Evolutionary conservation across 1,140 invertebrate species (phyloP).

Genomic region (Condylostylus longicornis): DNA sequence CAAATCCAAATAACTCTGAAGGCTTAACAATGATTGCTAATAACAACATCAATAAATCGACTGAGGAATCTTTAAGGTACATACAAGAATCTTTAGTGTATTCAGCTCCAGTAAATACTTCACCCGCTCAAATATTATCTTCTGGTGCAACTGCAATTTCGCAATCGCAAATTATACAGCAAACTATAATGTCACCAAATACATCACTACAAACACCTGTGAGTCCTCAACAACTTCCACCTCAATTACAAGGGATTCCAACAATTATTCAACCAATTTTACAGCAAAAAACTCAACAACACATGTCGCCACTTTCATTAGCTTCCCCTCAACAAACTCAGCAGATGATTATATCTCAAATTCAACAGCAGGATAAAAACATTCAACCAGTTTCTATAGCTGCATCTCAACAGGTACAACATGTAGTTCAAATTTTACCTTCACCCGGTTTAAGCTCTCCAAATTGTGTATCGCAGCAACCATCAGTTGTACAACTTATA

Average conservation of each 20-base stretch:
- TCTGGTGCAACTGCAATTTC: conserved; percentile 14
- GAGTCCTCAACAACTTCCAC: conserved; percentile 1
- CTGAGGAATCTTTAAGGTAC: conserved; percentile 17
- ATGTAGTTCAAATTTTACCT: too few species aligned
- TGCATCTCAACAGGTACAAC: not conserved
- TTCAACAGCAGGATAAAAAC: not conserved
- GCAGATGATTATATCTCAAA: too few species aligned
- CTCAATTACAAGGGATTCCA: not conserved
- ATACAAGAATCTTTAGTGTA: conserved; percentile 11
- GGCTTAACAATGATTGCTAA: not conserved
- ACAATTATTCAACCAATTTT: conserved; percentile 2
- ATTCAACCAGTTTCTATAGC: not conserved
- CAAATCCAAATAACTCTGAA: conserved; percentile 3
- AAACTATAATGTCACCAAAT: conserved; percentile 8
- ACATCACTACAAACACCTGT: conserved; percentile 1
- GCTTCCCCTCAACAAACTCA: not conserved
- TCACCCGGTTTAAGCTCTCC: too few species aligned
- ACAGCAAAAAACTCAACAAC: not conserved
- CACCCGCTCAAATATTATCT: conserved; percentile 10
- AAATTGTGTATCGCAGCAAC: too few species aligned
- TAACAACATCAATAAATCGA: too few species aligned
- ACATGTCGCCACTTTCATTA: not conserved
- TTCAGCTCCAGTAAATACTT: not conserved
- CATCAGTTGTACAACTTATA: too few species aligned
- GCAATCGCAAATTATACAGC: conserved; percentile 9